phyloP scores from a whole-genome alignment of 2,113 vertebrate species.

The Carassius carassius region DNA sequence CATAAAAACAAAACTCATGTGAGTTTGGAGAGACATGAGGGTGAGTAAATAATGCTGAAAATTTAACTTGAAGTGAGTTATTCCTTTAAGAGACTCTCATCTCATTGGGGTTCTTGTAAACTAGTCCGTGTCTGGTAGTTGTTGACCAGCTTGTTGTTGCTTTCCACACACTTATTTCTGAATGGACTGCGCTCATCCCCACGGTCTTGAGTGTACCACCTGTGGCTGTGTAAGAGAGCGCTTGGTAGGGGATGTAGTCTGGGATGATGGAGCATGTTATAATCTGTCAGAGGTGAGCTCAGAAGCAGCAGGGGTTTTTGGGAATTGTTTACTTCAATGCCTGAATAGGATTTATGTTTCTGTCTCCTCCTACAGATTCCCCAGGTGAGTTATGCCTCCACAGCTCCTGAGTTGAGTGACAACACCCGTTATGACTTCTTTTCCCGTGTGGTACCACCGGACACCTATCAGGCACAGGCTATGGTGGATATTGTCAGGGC shows the following conservation, averaged over 20 bases:
- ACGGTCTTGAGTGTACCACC: conserved; percentile 31
- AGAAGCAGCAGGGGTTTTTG: conserved; percentile 32
- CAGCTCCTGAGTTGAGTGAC: conserved; percentile 95
- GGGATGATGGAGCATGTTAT: conserved; percentile 40
- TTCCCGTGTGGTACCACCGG: conserved; percentile 94
- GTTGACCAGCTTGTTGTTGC: conserved; percentile 43
- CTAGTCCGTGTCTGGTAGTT: conserved; percentile 24
- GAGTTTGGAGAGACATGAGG: neutral
- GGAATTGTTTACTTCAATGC: conserved; percentile 37
- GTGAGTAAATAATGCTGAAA: neutral
- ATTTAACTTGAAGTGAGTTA: neutral
- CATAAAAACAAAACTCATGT: neutral
- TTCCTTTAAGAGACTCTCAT: neutral
- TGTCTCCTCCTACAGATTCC: conserved; percentile 85
- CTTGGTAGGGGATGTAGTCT: conserved; percentile 37
- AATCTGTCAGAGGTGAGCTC: conserved; percentile 42
- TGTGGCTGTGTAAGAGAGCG: conserved; percentile 28
- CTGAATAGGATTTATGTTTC: conserved; percentile 33
- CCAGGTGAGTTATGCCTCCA: conserved; percentile 99
- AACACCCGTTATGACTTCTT: conserved; percentile 98
- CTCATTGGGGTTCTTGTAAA: conserved; percentile 12
- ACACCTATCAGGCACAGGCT: conserved; percentile 98
- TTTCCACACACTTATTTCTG: conserved; percentile 28
- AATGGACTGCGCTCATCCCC: conserved; percentile 17
- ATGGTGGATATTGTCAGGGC: conserved; percentile 97